Conservation (phyloP, 2,888 invertebrate genomes). For the Chloroclysta siterata region DNA sequence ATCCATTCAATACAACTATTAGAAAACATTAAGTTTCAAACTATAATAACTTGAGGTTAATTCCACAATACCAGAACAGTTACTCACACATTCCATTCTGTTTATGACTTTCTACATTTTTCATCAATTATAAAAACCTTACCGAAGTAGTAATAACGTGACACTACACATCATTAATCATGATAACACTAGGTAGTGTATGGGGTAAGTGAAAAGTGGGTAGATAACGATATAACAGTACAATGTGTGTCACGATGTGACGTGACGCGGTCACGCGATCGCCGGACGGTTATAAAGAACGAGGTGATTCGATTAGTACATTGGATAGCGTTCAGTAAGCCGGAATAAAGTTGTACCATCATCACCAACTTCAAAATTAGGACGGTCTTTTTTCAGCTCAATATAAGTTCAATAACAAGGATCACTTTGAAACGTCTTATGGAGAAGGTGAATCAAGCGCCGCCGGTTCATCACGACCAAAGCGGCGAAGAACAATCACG, state of each 20-base stretch:
- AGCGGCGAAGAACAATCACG: too few relatives aligned
- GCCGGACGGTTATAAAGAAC: neutral
- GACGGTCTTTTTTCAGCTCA: too few relatives aligned
- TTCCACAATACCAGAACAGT: too few relatives aligned
- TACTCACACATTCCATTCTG: neutral
- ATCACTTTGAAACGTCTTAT: too few relatives aligned
- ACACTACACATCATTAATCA: constrained; percentile 60
- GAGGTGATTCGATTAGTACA: neutral
- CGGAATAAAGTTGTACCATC: neutral
- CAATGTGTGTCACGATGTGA: constrained; percentile 55
- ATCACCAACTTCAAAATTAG: too few relatives aligned
- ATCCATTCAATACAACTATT: too few relatives aligned
- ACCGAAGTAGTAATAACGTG: constrained; percentile 36
- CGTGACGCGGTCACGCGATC: constrained; percentile 62
- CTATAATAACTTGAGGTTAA: too few relatives aligned
- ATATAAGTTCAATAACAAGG: too few relatives aligned
- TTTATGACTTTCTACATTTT: constrained; percentile 19
- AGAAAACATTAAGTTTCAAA: too few relatives aligned
- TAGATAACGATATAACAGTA: constrained; percentile 69
- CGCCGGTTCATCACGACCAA: too few relatives aligned
- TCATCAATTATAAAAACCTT: constrained; percentile 20
- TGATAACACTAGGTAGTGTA: constrained; percentile 54
- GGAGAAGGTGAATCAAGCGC: too few relatives aligned
- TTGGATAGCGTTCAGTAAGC: neutral
- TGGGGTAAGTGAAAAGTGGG: constrained; percentile 61